Evolutionary conservation across 2,113 vertebrate species (phyloP).

Genomic region (Eurypyga helias): DNA sequence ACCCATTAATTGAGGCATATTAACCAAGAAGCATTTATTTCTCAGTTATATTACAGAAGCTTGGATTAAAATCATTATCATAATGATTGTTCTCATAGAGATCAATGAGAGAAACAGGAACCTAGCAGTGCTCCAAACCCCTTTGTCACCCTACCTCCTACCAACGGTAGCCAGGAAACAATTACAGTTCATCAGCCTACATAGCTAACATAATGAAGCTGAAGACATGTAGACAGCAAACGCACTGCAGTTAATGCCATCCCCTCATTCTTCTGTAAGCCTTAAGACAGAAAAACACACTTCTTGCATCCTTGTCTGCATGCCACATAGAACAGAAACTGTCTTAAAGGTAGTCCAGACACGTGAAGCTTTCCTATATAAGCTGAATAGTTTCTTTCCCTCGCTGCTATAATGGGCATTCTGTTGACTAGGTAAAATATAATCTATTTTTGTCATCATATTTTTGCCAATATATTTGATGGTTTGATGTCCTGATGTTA

Average conservation of each 20-base stretch:
- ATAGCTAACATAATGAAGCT: neutral
- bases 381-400: neutral
- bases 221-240: neutral
- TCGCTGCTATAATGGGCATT: neutral
- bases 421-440: neutral
- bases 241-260: neutral
- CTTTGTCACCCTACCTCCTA: conserved; percentile 29
- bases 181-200: conserved; percentile 41
- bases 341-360: neutral
- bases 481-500: neutral
- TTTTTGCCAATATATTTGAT: neutral
- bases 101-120: conserved; percentile 61
- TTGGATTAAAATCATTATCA: conserved; percentile 59
- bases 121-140: conserved; percentile 47
- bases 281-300: neutral
- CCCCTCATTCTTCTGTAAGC: neutral
- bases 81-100: conserved; percentile 63
- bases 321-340: neutral
- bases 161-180: conserved; percentile 2
- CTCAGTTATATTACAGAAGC: conserved; percentile 55
- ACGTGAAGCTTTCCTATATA: neutral
- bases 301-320: neutral
- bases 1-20: conserved; percentile 60
- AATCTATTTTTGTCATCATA: neutral
- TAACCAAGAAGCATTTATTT: conserved; percentile 60